Percentiles rank a stretch among this genome's conserved stretches.
Evolutionary conservation across 2,113 vertebrate species (phyloP).

Genomic region (Ceyx cyanopectus): DNA sequence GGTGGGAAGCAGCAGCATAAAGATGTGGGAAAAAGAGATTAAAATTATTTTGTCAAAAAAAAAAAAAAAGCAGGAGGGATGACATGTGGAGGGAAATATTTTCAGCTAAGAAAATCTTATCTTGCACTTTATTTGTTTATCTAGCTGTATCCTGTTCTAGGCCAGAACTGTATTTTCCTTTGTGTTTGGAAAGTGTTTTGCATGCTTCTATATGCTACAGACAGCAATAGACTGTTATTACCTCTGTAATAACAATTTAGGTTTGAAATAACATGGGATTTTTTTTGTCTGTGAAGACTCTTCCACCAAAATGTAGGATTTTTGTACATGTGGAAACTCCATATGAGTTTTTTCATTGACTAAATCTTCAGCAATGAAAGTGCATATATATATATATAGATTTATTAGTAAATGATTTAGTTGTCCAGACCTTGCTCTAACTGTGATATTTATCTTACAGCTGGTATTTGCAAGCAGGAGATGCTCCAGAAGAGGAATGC

Average conservation of each 20-base stretch:
- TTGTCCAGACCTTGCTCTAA: not conserved
- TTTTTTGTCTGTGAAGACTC: not conserved
- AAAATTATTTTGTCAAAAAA: not conserved
- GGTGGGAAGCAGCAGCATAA: not conserved
- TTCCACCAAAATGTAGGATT: not conserved
- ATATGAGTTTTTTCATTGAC: not conserved
- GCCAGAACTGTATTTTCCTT: not conserved
- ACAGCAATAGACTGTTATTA: not conserved
- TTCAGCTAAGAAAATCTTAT: not conserved
- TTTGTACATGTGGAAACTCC: not conserved
- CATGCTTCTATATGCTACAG: not conserved
- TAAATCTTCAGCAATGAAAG: not conserved
- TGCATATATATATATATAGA: not conserved
- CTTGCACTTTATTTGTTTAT: not conserved
- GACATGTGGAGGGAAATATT: not conserved
- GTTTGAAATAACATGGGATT: not conserved
- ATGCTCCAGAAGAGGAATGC: conserved; percentile 67
- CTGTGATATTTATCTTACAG: conserved; percentile 62
- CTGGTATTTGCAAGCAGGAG: conserved; percentile 48
- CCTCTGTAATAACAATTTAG: not conserved
- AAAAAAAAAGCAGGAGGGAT: not conserved
- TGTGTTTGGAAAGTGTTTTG: not conserved
- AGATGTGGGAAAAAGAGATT: not conserved
- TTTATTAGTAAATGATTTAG: not conserved
- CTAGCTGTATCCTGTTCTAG: not conserved